A percentile compares a stretch with the other conserved stretches of the same genome.
phyloP scores from a whole-genome alignment of 2,888 invertebrate species.

The Iphiclides podalirius region DNA sequence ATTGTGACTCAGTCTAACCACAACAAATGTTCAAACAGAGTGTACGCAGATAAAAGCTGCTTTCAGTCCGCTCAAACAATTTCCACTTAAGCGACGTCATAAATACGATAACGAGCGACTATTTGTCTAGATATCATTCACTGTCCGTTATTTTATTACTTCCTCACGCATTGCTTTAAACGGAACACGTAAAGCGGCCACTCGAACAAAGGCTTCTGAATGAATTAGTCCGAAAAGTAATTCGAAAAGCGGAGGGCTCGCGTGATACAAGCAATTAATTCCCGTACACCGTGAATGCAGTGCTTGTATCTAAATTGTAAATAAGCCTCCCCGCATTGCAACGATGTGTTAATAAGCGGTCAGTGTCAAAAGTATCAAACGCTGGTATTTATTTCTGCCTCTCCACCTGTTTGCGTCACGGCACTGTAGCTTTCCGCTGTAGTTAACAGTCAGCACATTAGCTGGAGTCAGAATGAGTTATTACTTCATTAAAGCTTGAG shows the following conservation, averaged over 20 bases:
- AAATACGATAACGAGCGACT: conserved; percentile 4
- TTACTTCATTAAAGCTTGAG: conserved; percentile 1
- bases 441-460: conserved; percentile 1
- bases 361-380: conserved; percentile 28
- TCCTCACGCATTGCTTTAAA: neutral
- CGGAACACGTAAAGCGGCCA: conserved; percentile 1
- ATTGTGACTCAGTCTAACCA: no score
- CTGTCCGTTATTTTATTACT: neutral
- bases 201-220: conserved; percentile 10
- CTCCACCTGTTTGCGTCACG: conserved; percentile 19
- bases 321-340: conserved; percentile 27
- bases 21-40: no score
- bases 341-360: conserved; percentile 37
- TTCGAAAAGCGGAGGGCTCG: conserved; percentile 33
- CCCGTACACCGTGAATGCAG: conserved; percentile 35
- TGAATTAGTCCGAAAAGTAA: conserved; percentile 17
- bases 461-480: conserved; percentile 1
- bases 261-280: conserved; percentile 61
- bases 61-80: no score
- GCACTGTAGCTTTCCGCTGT: neutral
- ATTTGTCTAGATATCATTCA: neutral
- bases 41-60: no score
- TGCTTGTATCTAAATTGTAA: conserved; percentile 39
- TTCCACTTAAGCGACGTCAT: no score
- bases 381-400: conserved; percentile 26